A percentile compares a stretch with the other conserved stretches of the same genome.
Evolutionary conservation across 2,888 invertebrate genomes (phyloP).

Genomic region (Drosophila multiciliata): DNA sequence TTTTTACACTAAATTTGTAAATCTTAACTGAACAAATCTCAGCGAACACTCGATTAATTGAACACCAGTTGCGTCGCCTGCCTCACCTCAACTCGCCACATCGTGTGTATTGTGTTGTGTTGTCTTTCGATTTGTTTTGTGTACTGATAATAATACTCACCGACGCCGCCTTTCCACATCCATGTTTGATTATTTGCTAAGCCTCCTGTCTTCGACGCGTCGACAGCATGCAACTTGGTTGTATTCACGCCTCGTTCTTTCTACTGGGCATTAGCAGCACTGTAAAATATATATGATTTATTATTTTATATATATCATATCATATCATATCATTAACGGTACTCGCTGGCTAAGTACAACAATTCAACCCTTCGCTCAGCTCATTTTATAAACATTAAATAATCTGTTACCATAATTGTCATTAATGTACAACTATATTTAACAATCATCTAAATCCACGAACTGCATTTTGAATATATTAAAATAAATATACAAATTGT

Average conservation of each 20-base stretch:
- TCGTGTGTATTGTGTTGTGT: conserved; percentile 1
- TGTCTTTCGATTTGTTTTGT: not conserved
- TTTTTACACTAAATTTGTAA: conserved; percentile 43
- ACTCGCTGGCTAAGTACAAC: not conserved
- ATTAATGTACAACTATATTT: not conserved
- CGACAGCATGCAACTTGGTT: conserved; percentile 42
- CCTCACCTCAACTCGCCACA: not conserved
- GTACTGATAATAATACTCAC: conserved; percentile 53
- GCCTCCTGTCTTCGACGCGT: conserved; percentile 30
- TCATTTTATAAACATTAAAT: not conserved
- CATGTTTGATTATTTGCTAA: conserved; percentile 42
- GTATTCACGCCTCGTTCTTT: not conserved
- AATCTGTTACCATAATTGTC: not conserved
- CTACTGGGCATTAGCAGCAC: conserved; percentile 21
- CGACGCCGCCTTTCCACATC: conserved; percentile 74
- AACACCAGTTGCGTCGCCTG: conserved; percentile 32
- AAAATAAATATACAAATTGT: not conserved
- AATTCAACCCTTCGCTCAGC: not conserved
- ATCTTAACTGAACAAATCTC: conserved; percentile 52
- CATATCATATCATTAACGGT: not conserved
- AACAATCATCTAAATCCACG: not conserved
- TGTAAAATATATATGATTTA: conserved; percentile 3
- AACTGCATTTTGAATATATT: not conserved
- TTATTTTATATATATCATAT: not conserved
- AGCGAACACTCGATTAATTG: conserved; percentile 57